Evolutionary conservation across 1,140 invertebrate genomes (phyloP).

Genomic region (Reticulitermes speratus): DNA sequence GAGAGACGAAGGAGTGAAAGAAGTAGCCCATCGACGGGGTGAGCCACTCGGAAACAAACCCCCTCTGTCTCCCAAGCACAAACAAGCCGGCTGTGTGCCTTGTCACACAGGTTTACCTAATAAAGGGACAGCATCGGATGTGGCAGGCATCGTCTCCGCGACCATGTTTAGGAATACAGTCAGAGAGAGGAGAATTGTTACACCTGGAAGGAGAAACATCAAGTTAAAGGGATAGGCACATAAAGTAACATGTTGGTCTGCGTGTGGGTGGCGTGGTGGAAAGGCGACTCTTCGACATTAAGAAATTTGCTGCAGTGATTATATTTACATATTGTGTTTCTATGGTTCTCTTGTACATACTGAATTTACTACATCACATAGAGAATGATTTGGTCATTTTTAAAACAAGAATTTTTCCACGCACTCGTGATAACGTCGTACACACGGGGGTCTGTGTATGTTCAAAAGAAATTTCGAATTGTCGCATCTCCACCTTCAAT

Average conservation of each 20-base stretch:
- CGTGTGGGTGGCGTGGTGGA: not conserved
- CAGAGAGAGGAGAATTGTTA: constrained; percentile 85
- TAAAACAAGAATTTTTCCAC: too few species aligned
- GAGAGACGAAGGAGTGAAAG: not conserved
- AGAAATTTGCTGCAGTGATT: too few species aligned
- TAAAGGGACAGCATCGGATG: constrained; percentile 79
- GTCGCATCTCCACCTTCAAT: not conserved
- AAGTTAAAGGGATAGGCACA: constrained; percentile 32
- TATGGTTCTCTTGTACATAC: too few species aligned
- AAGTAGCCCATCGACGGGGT: not conserved
- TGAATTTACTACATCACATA: too few species aligned
- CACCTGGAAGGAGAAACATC: constrained; percentile 59
- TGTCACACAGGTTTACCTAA: constrained; percentile 62
- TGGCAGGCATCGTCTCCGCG: constrained; percentile 79
- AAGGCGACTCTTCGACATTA: not conserved
- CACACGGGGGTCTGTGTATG: too few species aligned
- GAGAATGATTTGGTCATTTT: too few species aligned
- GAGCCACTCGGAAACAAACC: constrained; percentile 1
- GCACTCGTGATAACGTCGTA: too few species aligned
- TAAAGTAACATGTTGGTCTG: constrained; percentile 5
- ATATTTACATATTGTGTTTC: too few species aligned
- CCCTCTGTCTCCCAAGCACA: constrained; percentile 28
- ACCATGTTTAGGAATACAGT: constrained; percentile 88
- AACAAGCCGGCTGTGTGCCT: not conserved
- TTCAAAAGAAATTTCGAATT: not conserved